Evolutionary conservation across 1,140 invertebrate genomes (phyloP).

Genomic region (Macrotrachela quadricornifera): DNA sequence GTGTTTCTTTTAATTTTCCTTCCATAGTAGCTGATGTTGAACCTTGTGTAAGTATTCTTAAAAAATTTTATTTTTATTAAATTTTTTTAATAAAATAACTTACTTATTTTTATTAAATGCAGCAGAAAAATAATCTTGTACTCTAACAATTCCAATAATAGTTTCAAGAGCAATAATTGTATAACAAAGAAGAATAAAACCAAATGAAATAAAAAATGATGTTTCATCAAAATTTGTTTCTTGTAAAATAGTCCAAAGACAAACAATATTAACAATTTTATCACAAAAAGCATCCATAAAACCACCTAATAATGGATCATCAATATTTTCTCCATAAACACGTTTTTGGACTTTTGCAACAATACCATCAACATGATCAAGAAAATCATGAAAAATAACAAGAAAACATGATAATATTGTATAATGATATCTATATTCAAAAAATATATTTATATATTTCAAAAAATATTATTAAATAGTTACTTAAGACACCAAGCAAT

Average conservation of each 20-base stretch:
- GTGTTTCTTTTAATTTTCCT: slow-evolving; percentile 24
- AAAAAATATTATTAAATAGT: slow-evolving; percentile 2
- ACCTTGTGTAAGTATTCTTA: background rate
- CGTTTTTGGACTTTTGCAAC: slow-evolving; percentile 18
- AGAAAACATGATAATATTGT: slow-evolving; percentile 13
- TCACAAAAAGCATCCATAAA: slow-evolving; percentile 23
- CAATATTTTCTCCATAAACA: slow-evolving; percentile 12
- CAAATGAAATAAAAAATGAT: slow-evolving; percentile 10
- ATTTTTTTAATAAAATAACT: slow-evolving; percentile 1
- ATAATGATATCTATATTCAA: slow-evolving; percentile 13
- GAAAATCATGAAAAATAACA: slow-evolving; percentile 17
- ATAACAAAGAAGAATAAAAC: slow-evolving; percentile 13
- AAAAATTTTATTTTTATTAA: background rate
- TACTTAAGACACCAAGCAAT: slow-evolving; percentile 17
- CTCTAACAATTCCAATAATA: slow-evolving; percentile 19
- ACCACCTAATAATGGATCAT: slow-evolving; percentile 18
- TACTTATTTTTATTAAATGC: slow-evolving; percentile 10
- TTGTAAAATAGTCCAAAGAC: slow-evolving; percentile 19
- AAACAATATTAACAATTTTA: slow-evolving; percentile 21
- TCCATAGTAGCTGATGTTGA: slow-evolving; percentile 20
- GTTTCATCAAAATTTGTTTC: slow-evolving; percentile 17
- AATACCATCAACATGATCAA: slow-evolving; percentile 20
- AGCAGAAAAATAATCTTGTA: slow-evolving; percentile 22
- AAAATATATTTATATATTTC: background rate
- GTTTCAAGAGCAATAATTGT: slow-evolving; percentile 20